Percentiles rank a stretch among this genome's conserved stretches.
Conservation (phyloP, 2,797 vertebrate species). For the Muraenolepis orangiensis region DNA sequence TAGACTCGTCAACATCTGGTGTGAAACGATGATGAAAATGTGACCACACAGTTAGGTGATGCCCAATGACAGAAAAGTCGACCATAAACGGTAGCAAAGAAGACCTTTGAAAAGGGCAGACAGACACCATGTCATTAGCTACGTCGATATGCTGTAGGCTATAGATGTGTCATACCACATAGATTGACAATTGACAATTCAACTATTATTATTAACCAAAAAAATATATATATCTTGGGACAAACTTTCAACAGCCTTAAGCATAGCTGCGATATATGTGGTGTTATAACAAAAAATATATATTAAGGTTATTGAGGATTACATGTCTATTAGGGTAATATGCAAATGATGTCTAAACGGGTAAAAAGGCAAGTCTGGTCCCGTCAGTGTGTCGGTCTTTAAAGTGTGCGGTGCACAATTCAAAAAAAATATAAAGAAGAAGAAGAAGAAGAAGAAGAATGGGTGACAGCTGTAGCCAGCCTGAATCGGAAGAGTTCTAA, state of each 20-base stretch:
- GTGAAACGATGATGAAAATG: not conserved
- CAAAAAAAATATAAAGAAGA: conserved; percentile 1
- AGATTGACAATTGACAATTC: too few relatives aligned
- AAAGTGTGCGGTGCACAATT: not conserved
- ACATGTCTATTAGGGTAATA: not conserved
- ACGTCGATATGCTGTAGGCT: too few relatives aligned
- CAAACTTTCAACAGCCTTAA: not conserved
- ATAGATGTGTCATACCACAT: too few relatives aligned
- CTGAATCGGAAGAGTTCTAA: conserved; percentile 39
- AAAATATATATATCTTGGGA: not conserved
- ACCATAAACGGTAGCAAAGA: too few relatives aligned
- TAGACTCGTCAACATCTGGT: not conserved
- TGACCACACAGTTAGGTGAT: not conserved
- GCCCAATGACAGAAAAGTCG: not conserved
- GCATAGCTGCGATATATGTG: not conserved
- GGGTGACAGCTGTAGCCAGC: conserved; percentile 28
- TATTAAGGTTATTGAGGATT: not conserved
- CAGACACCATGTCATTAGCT: too few relatives aligned
- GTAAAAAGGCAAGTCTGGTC: not conserved
- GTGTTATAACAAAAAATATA: not conserved
- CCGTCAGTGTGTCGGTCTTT: not conserved
- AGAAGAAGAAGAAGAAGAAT: conserved; percentile 48
- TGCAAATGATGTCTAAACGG: not conserved
- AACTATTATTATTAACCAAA: too few relatives aligned
- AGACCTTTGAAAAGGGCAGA: too few relatives aligned